A percentile compares a stretch with the other conserved stretches of the same genome.
These are phyloP conservation scores for Leptinotarsa haldemani DNA, from an alignment of 2,888 invertebrate species.

Conservation along the genomic window DNA sequence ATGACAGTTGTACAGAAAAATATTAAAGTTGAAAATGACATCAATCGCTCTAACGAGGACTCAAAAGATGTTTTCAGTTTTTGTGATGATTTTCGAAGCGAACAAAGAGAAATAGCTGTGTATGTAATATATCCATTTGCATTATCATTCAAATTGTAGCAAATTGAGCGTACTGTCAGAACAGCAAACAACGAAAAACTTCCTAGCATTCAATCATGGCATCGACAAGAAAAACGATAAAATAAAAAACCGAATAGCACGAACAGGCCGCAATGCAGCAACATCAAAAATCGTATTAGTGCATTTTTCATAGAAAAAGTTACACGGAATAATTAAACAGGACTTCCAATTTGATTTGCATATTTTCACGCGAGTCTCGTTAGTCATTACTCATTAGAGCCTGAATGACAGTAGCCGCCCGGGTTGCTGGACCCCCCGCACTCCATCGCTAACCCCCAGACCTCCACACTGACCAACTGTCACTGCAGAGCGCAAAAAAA, in stretches of 20 bases:
- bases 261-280: slow-evolving; percentile 46
- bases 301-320: slow-evolving; percentile 58
- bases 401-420: slow-evolving; percentile 63
- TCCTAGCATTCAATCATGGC: slow-evolving; percentile 46
- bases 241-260: slow-evolving; percentile 39
- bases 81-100: too few relatives aligned
- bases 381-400: slow-evolving; percentile 67
- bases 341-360: slow-evolving; percentile 67
- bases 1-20: too few relatives aligned
- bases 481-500: slow-evolving; percentile 61
- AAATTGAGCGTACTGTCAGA: slow-evolving; percentile 8
- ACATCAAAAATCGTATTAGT: slow-evolving; percentile 59
- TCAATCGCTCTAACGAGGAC: too few relatives aligned
- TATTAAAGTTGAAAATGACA: too few relatives aligned
- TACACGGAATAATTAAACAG: slow-evolving; percentile 65
- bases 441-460: slow-evolving; percentile 46
- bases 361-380: slow-evolving; percentile 67
- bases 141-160: background rate
- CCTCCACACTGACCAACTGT: slow-evolving; percentile 60
- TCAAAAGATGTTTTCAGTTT: too few relatives aligned
- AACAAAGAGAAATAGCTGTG: too few relatives aligned
- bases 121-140: background rate
- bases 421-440: slow-evolving; percentile 44
- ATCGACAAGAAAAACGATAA: slow-evolving; percentile 47
- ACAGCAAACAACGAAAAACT: slow-evolving; percentile 12